phyloP scores from a whole-genome alignment of 2,888 invertebrate species.

The Smittia aterrima region DNA sequence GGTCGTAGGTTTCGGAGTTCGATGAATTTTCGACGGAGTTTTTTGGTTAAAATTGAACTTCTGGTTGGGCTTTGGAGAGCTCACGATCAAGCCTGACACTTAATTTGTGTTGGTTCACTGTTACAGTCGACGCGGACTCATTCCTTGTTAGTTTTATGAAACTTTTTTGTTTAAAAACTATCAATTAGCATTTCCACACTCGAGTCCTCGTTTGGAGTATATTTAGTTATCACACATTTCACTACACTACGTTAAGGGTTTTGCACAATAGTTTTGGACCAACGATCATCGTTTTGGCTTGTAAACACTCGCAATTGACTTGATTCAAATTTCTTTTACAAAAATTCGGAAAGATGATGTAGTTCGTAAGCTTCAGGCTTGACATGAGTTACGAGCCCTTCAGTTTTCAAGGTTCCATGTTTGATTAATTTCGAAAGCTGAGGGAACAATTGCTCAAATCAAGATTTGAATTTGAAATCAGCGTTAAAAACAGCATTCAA shows the following conservation, averaged over 20 bases:
- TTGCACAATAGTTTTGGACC: conserved; percentile 2
- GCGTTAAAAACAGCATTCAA: no score
- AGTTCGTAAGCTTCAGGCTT: no score
- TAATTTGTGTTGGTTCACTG: conserved; percentile 12
- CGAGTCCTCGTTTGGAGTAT: conserved; percentile 37
- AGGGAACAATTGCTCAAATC: no score
- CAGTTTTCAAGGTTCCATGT: no score
- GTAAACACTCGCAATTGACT: no score
- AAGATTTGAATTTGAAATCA: no score
- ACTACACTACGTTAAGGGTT: conserved; percentile 36
- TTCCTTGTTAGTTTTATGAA: conserved; percentile 7
- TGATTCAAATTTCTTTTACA: no score
- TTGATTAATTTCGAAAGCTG: no score
- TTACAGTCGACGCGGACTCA: neutral
- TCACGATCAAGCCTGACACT: neutral
- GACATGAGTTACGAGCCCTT: no score
- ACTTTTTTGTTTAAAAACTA: conserved; percentile 7
- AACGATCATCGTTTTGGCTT: conserved; percentile 30
- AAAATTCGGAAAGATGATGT: no score
- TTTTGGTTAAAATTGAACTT: conserved; percentile 37
- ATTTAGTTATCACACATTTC: conserved; percentile 34
- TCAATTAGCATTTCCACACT: conserved; percentile 32
- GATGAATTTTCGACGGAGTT: conserved; percentile 22
- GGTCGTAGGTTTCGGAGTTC: neutral
- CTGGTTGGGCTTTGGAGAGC: neutral